Percentiles rank a stretch among this genome's conserved stretches.
Conservation (phyloP, 2,797 vertebrate species). For the Neomorphus geoffroyi region DNA sequence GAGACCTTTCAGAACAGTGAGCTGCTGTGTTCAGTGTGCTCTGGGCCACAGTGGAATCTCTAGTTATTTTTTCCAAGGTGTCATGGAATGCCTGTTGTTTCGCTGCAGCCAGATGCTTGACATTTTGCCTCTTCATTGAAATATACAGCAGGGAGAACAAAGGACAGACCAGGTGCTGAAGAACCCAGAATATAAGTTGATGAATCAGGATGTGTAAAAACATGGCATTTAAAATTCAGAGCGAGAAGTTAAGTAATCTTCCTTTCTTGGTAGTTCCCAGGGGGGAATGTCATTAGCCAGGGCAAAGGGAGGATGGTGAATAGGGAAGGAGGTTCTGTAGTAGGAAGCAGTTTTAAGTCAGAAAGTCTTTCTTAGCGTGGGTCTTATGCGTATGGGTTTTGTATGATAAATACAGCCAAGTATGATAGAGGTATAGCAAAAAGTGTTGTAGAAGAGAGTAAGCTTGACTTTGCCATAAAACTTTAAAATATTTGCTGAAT, state of each 20-base stretch:
- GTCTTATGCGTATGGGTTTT: not conserved
- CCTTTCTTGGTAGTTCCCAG: not conserved
- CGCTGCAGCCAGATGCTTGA: not conserved
- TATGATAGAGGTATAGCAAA: not conserved
- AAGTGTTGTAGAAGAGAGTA: not conserved
- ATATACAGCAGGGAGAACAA: not conserved
- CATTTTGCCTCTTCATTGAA: not conserved
- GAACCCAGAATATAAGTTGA: not conserved
- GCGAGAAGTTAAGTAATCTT: not conserved
- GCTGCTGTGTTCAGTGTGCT: rapidly evolving
- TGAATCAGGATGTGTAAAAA: not conserved
- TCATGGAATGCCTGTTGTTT: not conserved
- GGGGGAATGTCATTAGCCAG: not conserved
- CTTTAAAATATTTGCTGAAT: not conserved
- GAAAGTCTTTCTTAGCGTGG: not conserved
- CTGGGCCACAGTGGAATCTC: not conserved
- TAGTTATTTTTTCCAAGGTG: not conserved
- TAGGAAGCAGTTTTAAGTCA: not conserved
- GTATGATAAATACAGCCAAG: not conserved
- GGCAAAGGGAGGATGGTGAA: not conserved
- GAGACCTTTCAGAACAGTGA: not conserved
- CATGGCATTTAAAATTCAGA: not conserved
- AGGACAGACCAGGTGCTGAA: not conserved
- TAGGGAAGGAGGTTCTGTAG: not conserved
- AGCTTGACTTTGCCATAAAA: not conserved